A percentile compares a stretch with the other conserved stretches of the same genome.
These are phyloP conservation scores for Probaryconus sp. DNA, from an alignment of 1,140 invertebrate genomes.

Conservation along the genomic window DNA sequence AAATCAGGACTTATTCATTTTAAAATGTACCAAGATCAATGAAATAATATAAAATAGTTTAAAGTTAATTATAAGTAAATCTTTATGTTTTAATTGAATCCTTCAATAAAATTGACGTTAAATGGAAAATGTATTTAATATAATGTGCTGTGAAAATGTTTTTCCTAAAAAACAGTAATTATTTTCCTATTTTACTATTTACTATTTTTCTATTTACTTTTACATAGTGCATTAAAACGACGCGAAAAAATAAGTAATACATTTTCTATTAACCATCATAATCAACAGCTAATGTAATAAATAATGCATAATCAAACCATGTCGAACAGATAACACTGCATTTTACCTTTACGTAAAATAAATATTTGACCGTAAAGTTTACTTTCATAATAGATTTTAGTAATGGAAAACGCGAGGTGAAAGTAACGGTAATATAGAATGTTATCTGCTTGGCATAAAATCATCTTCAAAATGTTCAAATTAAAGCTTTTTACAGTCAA, in stretches of 20 bases:
- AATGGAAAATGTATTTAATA: conserved; percentile 31
- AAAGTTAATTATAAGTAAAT: too few species aligned
- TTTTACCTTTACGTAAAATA: conserved; percentile 1
- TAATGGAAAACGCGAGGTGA: too few species aligned
- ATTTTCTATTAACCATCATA: conserved; percentile 25
- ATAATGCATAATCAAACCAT: conserved; percentile 16
- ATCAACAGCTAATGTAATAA: not conserved
- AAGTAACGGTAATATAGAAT: not conserved
- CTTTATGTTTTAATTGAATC: too few species aligned
- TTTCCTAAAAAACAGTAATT: too few species aligned
- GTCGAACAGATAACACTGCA: conserved; percentile 20
- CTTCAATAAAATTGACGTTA: too few species aligned
- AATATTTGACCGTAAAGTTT: not conserved
- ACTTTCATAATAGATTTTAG: not conserved
- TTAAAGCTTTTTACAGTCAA: conserved; percentile 59
- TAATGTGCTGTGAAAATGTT: not conserved
- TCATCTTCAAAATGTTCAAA: conserved; percentile 29
- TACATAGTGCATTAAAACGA: not conserved
- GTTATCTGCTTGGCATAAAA: conserved; percentile 34
- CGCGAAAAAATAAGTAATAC: not conserved
- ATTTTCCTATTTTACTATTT: too few species aligned
- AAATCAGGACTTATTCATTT: too few species aligned
- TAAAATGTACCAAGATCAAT: too few species aligned
- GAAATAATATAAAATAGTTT: too few species aligned
- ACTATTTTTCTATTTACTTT: not conserved